Conservation (phyloP, 2,113 vertebrate genomes). For the Perognathus longimembris region DNA sequence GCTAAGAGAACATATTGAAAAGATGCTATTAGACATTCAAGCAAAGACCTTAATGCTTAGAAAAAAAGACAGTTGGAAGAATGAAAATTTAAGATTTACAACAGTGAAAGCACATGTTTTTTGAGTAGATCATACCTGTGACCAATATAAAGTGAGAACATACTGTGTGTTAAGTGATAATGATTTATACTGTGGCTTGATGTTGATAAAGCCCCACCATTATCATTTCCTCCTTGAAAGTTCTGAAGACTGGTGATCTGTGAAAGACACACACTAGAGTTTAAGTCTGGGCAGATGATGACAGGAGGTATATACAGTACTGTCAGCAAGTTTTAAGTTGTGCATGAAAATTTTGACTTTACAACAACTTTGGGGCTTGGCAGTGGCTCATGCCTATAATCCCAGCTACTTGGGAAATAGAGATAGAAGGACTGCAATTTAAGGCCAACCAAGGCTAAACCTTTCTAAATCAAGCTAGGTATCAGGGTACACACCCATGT, state of each 20-base stretch:
- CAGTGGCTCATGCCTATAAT: no score
- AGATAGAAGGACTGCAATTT: no score
- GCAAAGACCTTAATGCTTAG: background rate
- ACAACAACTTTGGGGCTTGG: no score
- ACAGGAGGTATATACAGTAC: background rate
- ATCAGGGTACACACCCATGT: no score
- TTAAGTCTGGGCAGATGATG: background rate
- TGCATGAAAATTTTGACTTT: no score
- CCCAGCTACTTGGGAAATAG: no score
- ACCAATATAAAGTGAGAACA: background rate
- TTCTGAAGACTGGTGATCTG: slow-evolving; percentile 28
- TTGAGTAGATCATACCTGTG: background rate
- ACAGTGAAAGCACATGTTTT: slow-evolving; percentile 14
- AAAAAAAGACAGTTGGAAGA: background rate
- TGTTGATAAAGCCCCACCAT: background rate
- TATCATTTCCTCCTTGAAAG: background rate
- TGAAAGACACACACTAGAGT: background rate
- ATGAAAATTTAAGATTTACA: background rate
- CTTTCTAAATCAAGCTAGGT: no score
- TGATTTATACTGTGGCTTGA: background rate
- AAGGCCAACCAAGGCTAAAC: no score
- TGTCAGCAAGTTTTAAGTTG: no score
- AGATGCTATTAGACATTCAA: background rate
- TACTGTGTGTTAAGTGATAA: background rate
- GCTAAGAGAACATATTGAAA: background rate